Evolutionary conservation across 1,140 invertebrate species (phyloP).

Genomic region (Ips nitidus): DNA sequence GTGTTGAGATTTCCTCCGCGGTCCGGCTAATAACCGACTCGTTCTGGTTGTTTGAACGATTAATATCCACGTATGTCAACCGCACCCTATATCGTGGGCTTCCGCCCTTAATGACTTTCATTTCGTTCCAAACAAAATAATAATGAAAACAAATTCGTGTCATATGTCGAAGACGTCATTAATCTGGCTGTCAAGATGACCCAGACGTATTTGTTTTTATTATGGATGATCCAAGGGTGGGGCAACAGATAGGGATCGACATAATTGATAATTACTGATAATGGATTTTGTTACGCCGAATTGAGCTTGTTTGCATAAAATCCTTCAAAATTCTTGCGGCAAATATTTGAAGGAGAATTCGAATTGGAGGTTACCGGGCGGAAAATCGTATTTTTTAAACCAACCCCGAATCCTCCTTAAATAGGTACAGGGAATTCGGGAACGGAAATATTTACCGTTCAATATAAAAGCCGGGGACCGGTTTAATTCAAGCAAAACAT

Average conservation of each 20-base stretch:
- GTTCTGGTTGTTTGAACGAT: not conserved
- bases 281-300: not conserved
- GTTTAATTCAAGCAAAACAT: conserved; percentile 1
- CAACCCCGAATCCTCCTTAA: not conserved
- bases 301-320: not conserved
- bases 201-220: conserved; percentile 30
- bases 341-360: conserved; percentile 2
- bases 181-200: conserved; percentile 23
- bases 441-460: conserved; percentile 3
- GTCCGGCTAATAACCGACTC: not conserved
- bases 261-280: conserved; percentile 7
- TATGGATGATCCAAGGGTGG: conserved; percentile 8
- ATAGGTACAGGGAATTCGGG: not conserved
- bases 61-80: conserved; percentile 12
- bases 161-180: conserved; percentile 31
- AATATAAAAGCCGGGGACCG: not conserved
- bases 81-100: conserved; percentile 3
- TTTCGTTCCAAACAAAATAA: conserved; percentile 12
- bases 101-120: conserved; percentile 28
- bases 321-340: not conserved
- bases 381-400: conserved; percentile 3
- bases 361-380: not conserved
- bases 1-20: conserved; percentile 18
- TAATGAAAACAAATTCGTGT: conserved; percentile 29
- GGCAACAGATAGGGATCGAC: conserved; percentile 17